Evolutionary conservation across 2,888 invertebrate genomes (phyloP).

Genomic region (Lochmaea capreae): DNA sequence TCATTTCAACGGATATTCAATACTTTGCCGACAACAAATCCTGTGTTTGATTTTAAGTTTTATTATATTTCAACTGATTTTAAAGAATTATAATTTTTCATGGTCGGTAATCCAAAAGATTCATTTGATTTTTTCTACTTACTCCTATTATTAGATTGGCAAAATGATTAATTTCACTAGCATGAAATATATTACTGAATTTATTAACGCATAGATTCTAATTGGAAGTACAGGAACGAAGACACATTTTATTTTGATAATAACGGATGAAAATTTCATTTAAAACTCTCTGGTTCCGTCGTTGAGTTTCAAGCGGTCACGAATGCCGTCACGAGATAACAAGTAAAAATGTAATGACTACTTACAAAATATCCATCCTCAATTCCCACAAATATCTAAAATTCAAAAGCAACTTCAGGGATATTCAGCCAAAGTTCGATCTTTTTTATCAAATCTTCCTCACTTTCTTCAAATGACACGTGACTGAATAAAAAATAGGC

Average conservation of each 20-base stretch:
- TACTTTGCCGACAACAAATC: no score
- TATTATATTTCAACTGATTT: no score
- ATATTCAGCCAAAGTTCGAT: slow-evolving; percentile 2
- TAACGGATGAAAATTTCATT: background rate
- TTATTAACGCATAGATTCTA: no score
- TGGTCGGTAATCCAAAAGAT: no score
- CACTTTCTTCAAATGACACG: slow-evolving; percentile 6
- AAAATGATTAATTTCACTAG: no score
- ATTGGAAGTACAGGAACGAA: no score
- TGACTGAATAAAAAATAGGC: slow-evolving; percentile 3
- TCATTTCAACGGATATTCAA: no score
- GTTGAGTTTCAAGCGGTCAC: slow-evolving; percentile 3
- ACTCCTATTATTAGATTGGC: no score
- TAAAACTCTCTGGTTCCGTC: background rate
- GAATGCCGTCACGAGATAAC: background rate
- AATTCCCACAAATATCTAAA: slow-evolving; percentile 19
- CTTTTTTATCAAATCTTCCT: slow-evolving; percentile 1
- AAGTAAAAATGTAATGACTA: slow-evolving; percentile 1
- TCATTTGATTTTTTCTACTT: no score
- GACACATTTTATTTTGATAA: background rate
- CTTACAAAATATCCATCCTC: background rate
- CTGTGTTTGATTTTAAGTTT: no score
- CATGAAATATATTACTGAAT: no score
- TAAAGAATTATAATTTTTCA: no score
- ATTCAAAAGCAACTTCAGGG: background rate